These are phyloP conservation scores for Apomyelois bistriatella DNA, from an alignment of 2,888 invertebrate species.

Conservation along the genomic window DNA sequence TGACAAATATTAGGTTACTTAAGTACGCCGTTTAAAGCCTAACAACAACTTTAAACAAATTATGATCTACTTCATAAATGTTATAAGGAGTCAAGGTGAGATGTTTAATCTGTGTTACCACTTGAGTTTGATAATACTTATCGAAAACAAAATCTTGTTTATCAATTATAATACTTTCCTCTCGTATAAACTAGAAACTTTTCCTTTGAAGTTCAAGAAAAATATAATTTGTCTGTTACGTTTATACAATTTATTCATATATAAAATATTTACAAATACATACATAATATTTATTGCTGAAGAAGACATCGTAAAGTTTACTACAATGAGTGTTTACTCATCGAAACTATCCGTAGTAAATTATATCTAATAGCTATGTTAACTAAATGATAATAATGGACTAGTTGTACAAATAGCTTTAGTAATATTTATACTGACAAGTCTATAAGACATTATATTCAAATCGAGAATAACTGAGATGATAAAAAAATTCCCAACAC, in stretches of 20 bases:
- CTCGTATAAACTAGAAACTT: conserved; percentile 53
- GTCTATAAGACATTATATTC: conserved; percentile 40
- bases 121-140: conserved; percentile 17
- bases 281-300: conserved; percentile 73
- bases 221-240: conserved; percentile 70
- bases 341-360: conserved; percentile 55
- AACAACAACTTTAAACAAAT: conserved; percentile 58
- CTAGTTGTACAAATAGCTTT: conserved; percentile 75
- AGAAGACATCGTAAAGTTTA: conserved; percentile 62
- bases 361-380: conserved; percentile 61
- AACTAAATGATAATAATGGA: conserved; percentile 67
- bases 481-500: conserved; percentile 18
- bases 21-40: conserved; percentile 56
- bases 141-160: conserved; percentile 28
- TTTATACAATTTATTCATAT: conserved; percentile 68
- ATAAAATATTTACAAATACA: conserved; percentile 72
- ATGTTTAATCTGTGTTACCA: conserved; percentile 20
- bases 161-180: conserved; percentile 25
- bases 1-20: conserved; percentile 49
- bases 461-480: conserved; percentile 30
- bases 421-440: conserved; percentile 48
- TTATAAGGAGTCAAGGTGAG: conserved; percentile 21
- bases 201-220: conserved; percentile 66
- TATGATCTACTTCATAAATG: conserved; percentile 41
- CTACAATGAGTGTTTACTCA: conserved; percentile 55